Evolutionary conservation across 1,140 invertebrate genomes (phyloP), one percentile per base, ranked within the genome.

Genomic region (Drosophila kohkoa): DNA sequence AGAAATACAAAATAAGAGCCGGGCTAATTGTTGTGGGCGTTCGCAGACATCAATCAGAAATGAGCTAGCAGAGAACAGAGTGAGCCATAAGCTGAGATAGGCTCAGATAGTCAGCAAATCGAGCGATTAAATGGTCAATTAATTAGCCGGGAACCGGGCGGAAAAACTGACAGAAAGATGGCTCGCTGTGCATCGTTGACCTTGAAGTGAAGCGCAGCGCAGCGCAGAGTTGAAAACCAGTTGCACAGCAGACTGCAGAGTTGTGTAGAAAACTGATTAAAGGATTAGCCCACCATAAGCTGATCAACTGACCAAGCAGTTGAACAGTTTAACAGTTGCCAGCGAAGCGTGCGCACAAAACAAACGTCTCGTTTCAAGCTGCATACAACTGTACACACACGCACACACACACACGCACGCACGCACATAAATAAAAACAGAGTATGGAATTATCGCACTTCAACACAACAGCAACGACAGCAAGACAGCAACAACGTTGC

Each of bases 81-180:
- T 20, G 8, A 28, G 38, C n/a, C 51, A 54, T 20, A 48, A n/a
- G 16, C 35, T 38, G 20, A 20, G n/a, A 45, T 38, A n/a, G 20
- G 13, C 11, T 28, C 11, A 64, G 20, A 25, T 51, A 64, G 60
- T 48, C 68, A 76, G 65, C 81, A 88, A 87, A 87, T 87, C 82
- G 80, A 88, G 67, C 85, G 85, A 89, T 88, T 88, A 83, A 88
- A 83, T 71, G 83, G 52, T 66, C 77, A 88, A 88, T 89, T 88
- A 88, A 89, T 89, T 89, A 88, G 70, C 64, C 60, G 35, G 20
- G 48, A 10, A 71, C 70, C 69, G 67, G 73, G 54, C 65, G 65
- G 70, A 51, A 55, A 66, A 57, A 55, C 66, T 5, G 41, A 45
- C 35, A 45, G 16, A 45, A 2, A 51, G 62, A 41, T 64, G 38